A percentile compares a stretch with the other conserved stretches of the same genome.
Evolutionary conservation across 2,113 vertebrate genomes (phyloP).

Genomic region (Rafetus swinhoei): DNA sequence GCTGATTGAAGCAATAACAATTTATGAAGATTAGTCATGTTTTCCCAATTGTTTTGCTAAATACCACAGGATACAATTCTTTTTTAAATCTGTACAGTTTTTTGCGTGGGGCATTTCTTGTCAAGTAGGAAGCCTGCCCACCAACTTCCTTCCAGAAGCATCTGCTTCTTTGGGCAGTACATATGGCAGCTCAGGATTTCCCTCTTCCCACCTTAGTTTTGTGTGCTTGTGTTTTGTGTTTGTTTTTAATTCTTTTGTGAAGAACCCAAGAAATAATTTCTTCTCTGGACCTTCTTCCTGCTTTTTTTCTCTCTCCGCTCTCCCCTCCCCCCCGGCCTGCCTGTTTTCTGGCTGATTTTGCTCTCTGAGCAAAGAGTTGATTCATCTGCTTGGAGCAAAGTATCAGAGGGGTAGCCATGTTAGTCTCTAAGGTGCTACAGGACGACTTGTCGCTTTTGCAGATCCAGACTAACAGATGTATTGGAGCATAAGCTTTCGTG

Average conservation of each 20-base stretch:
- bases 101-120: slow-evolving; percentile 9
- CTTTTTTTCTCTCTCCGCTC: neutral
- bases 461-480: no score
- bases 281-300: neutral
- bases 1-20: neutral
- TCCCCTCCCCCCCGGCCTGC: slow-evolving; percentile 10
- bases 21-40: neutral
- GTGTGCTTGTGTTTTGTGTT: no score
- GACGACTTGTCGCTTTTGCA: no score
- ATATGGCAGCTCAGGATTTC: neutral
- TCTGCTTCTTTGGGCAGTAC: neutral
- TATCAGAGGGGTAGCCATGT: no score
- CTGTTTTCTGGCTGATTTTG: slow-evolving; percentile 45
- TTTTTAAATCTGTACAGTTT: neutral
- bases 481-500: no score
- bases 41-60: neutral
- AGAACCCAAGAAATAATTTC: neutral
- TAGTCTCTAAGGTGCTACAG: no score
- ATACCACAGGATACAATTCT: neutral
- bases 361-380: neutral
- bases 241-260: neutral
- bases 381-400: neutral
- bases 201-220: neutral
- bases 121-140: neutral
- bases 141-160: neutral